Evolutionary conservation across 2,797 vertebrate genomes (phyloP).

Genomic region (Heliangelus exortis): DNA sequence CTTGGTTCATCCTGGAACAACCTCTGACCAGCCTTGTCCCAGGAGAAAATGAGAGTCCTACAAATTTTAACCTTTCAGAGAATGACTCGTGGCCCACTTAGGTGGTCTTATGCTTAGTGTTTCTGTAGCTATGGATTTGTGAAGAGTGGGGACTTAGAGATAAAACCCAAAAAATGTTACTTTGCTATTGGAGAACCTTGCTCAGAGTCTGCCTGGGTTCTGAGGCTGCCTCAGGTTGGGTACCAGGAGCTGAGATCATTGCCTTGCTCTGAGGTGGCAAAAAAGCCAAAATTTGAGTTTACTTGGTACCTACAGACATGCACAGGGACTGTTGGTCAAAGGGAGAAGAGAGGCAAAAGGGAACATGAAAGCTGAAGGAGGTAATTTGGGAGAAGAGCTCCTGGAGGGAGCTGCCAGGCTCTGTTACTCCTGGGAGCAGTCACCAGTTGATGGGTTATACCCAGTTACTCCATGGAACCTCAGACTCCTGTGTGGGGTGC

Average conservation of each 20-base stretch:
- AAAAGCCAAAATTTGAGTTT: background rate
- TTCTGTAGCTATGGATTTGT: background rate
- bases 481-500: background rate
- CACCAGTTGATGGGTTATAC: background rate
- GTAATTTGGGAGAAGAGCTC: background rate
- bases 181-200: background rate
- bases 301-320: background rate
- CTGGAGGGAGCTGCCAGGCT: background rate
- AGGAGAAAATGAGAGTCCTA: background rate
- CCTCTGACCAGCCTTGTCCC: background rate
- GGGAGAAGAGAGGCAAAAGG: background rate
- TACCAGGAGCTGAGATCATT: background rate
- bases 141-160: background rate
- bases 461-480: background rate
- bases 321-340: background rate
- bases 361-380: background rate
- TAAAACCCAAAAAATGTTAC: background rate
- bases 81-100: background rate
- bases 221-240: background rate
- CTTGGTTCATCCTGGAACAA: background rate
- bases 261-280: background rate
- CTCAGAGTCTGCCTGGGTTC: background rate
- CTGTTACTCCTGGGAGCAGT: background rate
- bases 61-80: background rate
- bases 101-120: background rate